phyloP scores from a whole-genome alignment of 2,797 vertebrate genomes.

The Champsocephalus gunnari region DNA sequence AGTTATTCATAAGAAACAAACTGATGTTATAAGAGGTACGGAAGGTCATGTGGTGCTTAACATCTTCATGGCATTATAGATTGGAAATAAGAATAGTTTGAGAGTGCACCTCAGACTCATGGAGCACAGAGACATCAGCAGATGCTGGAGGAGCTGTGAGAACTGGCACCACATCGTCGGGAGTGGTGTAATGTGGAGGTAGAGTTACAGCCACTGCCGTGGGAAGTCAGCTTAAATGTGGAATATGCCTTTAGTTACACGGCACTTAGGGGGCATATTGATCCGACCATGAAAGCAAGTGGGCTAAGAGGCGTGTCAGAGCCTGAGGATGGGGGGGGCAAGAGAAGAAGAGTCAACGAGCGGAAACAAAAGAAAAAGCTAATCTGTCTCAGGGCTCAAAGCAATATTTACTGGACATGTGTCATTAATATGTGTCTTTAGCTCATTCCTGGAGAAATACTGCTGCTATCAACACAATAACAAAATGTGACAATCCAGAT shows the following conservation, averaged over 20 bases:
- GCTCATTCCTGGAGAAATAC: slow-evolving; percentile 13
- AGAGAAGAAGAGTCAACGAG: slow-evolving; percentile 34
- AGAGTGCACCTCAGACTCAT: slow-evolving; percentile 13
- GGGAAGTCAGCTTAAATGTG: slow-evolving; percentile 73
- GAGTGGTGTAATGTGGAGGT: slow-evolving; percentile 58
- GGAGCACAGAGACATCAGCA: slow-evolving; percentile 19
- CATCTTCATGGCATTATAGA: slow-evolving; percentile 12
- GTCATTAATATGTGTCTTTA: slow-evolving; percentile 6
- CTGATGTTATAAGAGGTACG: not conserved
- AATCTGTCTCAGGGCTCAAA: slow-evolving; percentile 21
- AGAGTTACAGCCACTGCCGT: slow-evolving; percentile 64
- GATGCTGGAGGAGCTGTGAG: slow-evolving; percentile 60
- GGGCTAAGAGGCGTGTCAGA: slow-evolving; percentile 53
- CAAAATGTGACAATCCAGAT: not conserved
- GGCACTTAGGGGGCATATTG: slow-evolving; percentile 73
- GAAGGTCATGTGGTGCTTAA: not conserved
- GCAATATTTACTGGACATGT: slow-evolving; percentile 23
- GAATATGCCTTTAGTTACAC: slow-evolving; percentile 77
- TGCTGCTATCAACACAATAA: not conserved
- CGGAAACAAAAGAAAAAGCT: slow-evolving; percentile 21
- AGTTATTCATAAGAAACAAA: not conserved
- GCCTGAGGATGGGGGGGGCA: slow-evolving; percentile 6
- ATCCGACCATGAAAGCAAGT: slow-evolving; percentile 66
- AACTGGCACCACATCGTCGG: slow-evolving; percentile 49
- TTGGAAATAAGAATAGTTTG: slow-evolving; percentile 10